These are phyloP conservation scores for Petrosia ficiformis DNA, from an alignment of 37 sponge, comb jelly and placozoan species.

Conservation along the genomic window DNA sequence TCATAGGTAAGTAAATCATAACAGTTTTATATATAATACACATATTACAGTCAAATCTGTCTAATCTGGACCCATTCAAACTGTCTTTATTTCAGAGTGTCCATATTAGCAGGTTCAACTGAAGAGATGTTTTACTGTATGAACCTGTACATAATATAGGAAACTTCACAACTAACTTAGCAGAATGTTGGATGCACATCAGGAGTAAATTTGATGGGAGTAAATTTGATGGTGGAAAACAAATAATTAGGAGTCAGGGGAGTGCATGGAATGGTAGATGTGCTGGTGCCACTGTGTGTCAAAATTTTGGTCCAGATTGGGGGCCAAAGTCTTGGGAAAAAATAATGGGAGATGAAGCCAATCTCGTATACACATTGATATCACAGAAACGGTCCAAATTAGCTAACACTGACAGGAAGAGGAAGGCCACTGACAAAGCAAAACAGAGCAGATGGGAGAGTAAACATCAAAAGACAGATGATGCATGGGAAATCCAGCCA, in stretches of 20 bases:
- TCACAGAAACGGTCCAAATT: background rate
- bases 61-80: no score
- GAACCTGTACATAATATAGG: constrained; percentile 16
- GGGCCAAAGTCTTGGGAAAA: constrained; percentile 15
- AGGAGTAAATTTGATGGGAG: constrained; percentile 49
- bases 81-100: no score
- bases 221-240: constrained; percentile 51
- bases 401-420: background rate
- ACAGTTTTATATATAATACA: no score
- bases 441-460: background rate
- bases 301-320: constrained; percentile 1
- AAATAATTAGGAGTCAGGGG: constrained; percentile 29
- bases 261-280: constrained; percentile 11
- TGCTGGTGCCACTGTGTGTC: background rate
- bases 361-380: background rate
- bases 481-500: background rate
- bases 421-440: background rate
- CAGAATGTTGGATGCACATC: constrained; percentile 49
- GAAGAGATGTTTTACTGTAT: no score
- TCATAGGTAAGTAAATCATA: no score
- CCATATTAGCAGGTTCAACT: no score
- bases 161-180: constrained; percentile 43
- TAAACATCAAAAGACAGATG: background rate
- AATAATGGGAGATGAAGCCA: background rate
- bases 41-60: no score